phyloP scores from a whole-genome alignment of 2,797 vertebrate species.

The Gadopsis bispinosus region DNA sequence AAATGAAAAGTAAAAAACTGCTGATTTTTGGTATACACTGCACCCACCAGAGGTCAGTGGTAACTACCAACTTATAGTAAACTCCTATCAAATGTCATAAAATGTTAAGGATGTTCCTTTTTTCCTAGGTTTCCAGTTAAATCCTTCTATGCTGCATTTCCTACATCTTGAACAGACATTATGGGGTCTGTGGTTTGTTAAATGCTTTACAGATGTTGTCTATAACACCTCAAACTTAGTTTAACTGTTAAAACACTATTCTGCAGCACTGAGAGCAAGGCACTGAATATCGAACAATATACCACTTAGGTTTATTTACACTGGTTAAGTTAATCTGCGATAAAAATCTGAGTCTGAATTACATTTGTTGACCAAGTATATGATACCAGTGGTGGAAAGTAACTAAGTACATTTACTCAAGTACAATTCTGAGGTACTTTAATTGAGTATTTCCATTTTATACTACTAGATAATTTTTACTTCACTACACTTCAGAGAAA shows the following conservation, averaged over 20 bases:
- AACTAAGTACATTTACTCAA: no score
- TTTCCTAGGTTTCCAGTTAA: background rate
- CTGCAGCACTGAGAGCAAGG: background rate
- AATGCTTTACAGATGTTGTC: constrained; percentile 8
- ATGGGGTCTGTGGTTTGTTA: background rate
- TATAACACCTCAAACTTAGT: background rate
- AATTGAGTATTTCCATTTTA: no score
- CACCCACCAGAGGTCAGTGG: constrained; percentile 18
- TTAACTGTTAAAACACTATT: background rate
- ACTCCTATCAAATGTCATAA: background rate
- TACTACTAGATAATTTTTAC: no score
- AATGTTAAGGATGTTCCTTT: background rate
- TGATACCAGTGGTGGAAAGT: no score
- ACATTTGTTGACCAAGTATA: background rate
- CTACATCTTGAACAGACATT: no score
- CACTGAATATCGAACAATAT: background rate
- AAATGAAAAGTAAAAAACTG: no score
- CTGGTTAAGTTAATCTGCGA: background rate
- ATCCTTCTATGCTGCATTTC: background rate
- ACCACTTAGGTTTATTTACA: background rate
- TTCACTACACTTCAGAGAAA: no score
- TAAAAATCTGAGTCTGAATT: background rate
- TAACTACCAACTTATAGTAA: background rate
- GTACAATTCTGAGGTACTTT: no score
- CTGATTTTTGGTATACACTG: background rate